Percentiles rank a stretch among this genome's conserved stretches.
These are phyloP conservation scores for Leptinotarsa haldemani DNA, from an alignment of 2,888 invertebrate species.

Conservation along the genomic window DNA sequence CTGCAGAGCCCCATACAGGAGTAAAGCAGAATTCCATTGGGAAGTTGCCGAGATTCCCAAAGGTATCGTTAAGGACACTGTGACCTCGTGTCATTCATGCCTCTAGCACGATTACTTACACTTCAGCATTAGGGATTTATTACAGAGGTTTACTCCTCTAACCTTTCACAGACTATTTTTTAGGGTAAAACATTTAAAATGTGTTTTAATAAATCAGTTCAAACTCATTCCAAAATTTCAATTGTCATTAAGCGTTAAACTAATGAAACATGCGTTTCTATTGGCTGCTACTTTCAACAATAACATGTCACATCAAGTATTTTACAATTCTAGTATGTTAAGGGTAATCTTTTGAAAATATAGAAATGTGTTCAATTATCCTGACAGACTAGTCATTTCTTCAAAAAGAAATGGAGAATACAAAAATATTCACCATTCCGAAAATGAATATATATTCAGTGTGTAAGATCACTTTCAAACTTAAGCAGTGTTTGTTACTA, in stretches of 20 bases:
- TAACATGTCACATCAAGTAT: neutral
- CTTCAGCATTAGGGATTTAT: constrained; percentile 32
- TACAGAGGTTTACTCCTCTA: constrained; percentile 31
- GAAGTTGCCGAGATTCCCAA: constrained; percentile 24
- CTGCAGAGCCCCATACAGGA: constrained; percentile 30
- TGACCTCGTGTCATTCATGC: constrained; percentile 31
- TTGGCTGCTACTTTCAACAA: neutral
- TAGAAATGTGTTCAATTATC: no score
- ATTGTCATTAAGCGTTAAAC: neutral
- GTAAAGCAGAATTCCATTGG: constrained; percentile 25
- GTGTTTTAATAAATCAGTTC: neutral
- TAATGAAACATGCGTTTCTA: neutral
- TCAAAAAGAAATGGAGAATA: no score
- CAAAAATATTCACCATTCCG: no score
- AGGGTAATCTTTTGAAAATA: no score
- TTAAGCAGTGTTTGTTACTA: neutral
- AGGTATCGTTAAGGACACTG: constrained; percentile 28
- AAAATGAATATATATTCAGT: neutral
- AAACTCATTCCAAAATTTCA: neutral
- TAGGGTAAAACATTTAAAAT: neutral
- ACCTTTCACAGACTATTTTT: neutral
- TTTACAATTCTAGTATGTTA: neutral
- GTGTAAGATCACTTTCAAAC: neutral
- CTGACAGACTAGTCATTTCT: no score
- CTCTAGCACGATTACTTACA: constrained; percentile 35